Percentiles rank a stretch among this genome's conserved stretches.
Conservation (phyloP, 2,797 vertebrate species). For the Smutsia temminckii region DNA sequence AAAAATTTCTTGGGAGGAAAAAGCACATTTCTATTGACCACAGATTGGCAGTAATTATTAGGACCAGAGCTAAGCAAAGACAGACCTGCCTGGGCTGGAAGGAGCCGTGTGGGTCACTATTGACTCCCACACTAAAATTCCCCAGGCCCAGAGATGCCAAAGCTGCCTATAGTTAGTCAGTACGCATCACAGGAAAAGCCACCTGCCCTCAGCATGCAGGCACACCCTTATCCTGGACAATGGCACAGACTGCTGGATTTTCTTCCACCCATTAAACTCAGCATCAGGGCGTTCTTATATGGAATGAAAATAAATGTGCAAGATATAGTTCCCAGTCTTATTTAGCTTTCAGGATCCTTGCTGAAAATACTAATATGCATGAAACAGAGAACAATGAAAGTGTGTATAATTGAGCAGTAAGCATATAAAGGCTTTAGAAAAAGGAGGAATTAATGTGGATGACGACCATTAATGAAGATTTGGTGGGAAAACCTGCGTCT, state of each 20-base stretch:
- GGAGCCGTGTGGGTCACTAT: not conserved
- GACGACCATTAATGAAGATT: not conserved
- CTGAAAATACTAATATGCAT: not conserved
- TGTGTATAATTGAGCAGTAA: not conserved
- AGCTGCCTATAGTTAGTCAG: not conserved
- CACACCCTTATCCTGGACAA: not conserved
- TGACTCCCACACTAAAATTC: not conserved
- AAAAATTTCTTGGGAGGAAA: not conserved
- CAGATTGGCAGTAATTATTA: not conserved
- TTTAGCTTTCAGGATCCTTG: not conserved
- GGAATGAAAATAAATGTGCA: not conserved
- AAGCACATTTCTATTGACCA: not conserved
- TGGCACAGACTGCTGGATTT: not conserved
- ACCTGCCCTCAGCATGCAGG: not conserved
- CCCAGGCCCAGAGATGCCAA: not conserved
- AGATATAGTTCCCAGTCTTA: not conserved
- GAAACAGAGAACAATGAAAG: not conserved
- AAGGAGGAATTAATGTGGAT: not conserved
- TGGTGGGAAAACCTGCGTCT: not conserved
- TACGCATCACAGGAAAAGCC: not conserved
- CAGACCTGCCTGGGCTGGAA: not conserved
- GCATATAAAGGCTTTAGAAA: not conserved
- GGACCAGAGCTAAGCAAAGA: not conserved
- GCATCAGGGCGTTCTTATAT: not conserved
- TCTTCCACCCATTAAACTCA: not conserved